These are phyloP conservation scores for Orthosia gracilis DNA, from an alignment of 2,888 invertebrate genomes.

Conservation along the genomic window DNA sequence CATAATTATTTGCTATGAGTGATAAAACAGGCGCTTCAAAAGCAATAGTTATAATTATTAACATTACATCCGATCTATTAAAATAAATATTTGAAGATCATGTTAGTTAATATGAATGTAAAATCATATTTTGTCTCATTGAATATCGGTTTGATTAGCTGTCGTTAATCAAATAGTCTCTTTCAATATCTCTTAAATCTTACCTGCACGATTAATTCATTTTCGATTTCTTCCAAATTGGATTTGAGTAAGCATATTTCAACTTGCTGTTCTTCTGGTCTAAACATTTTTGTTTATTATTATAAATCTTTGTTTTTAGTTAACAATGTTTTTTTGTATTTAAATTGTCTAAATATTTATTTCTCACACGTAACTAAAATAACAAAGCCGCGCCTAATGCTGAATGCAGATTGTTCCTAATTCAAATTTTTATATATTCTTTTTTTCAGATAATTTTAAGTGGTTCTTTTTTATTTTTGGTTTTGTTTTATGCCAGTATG, in stretches of 20 bases:
- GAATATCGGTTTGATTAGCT: background rate
- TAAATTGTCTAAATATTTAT: background rate
- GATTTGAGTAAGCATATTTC: constrained; percentile 84
- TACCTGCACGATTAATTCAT: constrained; percentile 81
- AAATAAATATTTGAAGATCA: no score
- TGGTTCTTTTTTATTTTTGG: background rate
- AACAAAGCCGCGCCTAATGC: background rate
- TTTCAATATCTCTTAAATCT: background rate
- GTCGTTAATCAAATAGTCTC: no score
- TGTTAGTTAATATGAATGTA: background rate
- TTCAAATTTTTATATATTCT: background rate
- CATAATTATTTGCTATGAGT: constrained; percentile 1
- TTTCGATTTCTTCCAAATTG: constrained; percentile 82
- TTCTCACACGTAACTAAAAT: background rate
- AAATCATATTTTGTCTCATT: background rate
- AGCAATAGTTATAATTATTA: background rate
- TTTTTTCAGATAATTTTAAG: no score
- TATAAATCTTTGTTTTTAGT: background rate
- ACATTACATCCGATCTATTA: no score
- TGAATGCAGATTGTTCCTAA: background rate
- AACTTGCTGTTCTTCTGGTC: constrained; percentile 82
- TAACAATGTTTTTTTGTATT: background rate
- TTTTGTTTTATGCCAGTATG: background rate
- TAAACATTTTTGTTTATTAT: constrained; percentile 75
- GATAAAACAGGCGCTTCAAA: background rate